A percentile compares a stretch with the other conserved stretches of the same genome.
These are phyloP conservation scores for Tribolium freemani DNA, from an alignment of 2,888 invertebrate species.

Conservation along the genomic window DNA sequence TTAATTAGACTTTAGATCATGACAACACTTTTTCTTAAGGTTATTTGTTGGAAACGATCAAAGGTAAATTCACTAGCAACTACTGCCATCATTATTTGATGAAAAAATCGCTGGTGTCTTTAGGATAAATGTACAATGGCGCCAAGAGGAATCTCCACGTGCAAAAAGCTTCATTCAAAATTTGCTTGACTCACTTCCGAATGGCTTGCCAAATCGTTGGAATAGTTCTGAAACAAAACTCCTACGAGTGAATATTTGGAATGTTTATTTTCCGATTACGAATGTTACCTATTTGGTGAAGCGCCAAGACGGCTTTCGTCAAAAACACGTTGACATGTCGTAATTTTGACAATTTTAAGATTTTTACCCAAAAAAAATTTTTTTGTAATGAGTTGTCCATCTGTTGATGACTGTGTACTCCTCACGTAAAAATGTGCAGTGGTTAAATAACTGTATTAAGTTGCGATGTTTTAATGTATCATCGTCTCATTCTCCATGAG, in stretches of 20 bases:
- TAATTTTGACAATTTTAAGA: constrained; percentile 6
- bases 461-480: constrained; percentile 34
- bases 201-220: constrained; percentile 16
- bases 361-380: constrained; percentile 10
- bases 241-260: neutral
- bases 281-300: neutral
- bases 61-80: neutral
- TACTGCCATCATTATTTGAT: too few relatives aligned
- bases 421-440: constrained; percentile 10
- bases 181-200: constrained; percentile 29
- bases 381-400: constrained; percentile 6
- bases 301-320: constrained; percentile 17
- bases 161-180: neutral
- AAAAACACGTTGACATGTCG: constrained; percentile 8
- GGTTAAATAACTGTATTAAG: constrained; percentile 13
- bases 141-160: constrained; percentile 1
- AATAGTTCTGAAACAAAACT: neutral
- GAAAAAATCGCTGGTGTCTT: too few relatives aligned
- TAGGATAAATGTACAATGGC: neutral
- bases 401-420: neutral
- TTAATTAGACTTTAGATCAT: neutral
- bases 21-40: neutral
- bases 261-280: constrained; percentile 8
- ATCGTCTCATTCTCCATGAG: constrained; percentile 17
- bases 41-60: neutral